Evolutionary conservation across 2,888 invertebrate species (phyloP).

Genomic region (Sarcophaga variegata): DNA sequence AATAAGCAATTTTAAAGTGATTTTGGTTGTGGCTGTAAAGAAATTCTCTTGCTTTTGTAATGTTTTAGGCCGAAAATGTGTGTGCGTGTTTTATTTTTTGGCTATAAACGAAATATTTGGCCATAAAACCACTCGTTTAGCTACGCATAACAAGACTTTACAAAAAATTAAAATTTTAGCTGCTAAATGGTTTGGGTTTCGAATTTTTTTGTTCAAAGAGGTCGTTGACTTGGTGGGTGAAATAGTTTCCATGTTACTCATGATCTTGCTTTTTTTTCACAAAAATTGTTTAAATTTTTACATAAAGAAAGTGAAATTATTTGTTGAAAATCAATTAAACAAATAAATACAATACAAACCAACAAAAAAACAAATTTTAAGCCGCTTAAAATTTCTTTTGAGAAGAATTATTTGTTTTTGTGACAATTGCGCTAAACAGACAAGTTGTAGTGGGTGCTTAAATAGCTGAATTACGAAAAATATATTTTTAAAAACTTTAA

Average conservation of each 20-base stretch:
- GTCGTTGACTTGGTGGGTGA: conserved; percentile 66
- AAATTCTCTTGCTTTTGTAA: conserved; percentile 9
- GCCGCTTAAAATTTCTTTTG: no score
- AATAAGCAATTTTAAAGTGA: no score
- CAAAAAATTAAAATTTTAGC: background rate
- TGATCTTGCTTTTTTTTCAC: conserved; percentile 8
- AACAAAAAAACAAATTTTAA: background rate
- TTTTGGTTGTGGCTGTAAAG: no score
- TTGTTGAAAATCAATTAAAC: conserved; percentile 8
- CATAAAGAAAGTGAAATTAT: conserved; percentile 38
- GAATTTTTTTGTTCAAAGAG: conserved; percentile 13
- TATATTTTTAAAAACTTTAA: no score
- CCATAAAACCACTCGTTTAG: background rate
- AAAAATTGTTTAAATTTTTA: conserved; percentile 27
- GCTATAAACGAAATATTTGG: conserved; percentile 10
- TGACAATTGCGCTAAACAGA: no score
- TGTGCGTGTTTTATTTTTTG: background rate
- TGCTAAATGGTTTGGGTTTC: background rate
- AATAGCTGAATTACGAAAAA: no score
- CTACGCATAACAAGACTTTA: conserved; percentile 10
- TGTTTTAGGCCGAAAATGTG: conserved; percentile 37
- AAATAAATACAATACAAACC: background rate
- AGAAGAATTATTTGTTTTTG: no score
- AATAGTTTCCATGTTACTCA: conserved; percentile 8
- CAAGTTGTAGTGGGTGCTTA: no score